These are phyloP conservation scores for Pangasius mekongensis DNA, from an alignment of 2,797 vertebrate genomes.

Conservation along the genomic window DNA sequence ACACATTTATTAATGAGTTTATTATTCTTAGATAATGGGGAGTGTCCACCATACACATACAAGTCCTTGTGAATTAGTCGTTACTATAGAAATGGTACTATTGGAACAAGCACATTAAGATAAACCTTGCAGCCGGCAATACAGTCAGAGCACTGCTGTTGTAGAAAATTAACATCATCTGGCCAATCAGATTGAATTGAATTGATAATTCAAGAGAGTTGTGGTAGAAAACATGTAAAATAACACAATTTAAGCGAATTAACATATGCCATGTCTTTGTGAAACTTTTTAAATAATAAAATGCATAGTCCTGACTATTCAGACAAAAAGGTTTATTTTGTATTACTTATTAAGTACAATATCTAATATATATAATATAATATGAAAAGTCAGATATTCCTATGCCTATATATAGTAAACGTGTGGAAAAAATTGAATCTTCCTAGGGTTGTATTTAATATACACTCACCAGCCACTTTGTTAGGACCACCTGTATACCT, in stretches of 20 bases:
- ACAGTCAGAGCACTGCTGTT: neutral
- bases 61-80: neutral
- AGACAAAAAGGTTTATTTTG: neutral
- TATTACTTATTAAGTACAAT: neutral
- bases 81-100: neutral
- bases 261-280: neutral
- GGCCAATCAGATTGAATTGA: neutral
- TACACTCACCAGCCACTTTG: neutral
- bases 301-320: neutral
- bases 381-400: no score
- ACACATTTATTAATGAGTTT: neutral
- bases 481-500: neutral
- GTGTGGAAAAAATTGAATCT: neutral
- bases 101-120: neutral
- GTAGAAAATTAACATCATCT: neutral
- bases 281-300: neutral
- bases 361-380: no score
- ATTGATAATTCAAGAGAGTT: neutral
- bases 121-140: neutral
- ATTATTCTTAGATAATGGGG: neutral
- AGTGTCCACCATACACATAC: neutral
- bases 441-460: neutral
- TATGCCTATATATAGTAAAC: neutral
- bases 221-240: neutral
- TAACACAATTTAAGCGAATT: neutral